Evolutionary conservation across 2,888 invertebrate genomes (phyloP).

Genomic region (Lithosia quadra): DNA sequence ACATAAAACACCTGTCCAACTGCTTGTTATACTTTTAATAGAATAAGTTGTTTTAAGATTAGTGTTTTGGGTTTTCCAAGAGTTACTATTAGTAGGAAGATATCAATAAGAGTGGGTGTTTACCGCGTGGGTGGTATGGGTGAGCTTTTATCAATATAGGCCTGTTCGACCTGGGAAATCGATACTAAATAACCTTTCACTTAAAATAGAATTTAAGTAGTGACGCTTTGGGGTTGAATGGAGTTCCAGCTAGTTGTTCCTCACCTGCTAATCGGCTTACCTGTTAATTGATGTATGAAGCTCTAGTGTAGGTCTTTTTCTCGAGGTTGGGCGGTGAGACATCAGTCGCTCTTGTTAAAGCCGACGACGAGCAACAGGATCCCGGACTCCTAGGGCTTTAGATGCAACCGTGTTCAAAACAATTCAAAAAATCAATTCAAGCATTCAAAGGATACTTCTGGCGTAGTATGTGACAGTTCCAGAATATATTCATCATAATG

Average conservation of each 20-base stretch:
- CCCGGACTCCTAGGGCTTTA: neutral
- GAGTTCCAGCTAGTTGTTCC: no score
- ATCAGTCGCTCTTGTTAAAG: neutral
- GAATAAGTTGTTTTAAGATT: constrained; percentile 50
- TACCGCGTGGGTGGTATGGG: neutral
- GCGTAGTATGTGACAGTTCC: no score
- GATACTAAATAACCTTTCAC: neutral
- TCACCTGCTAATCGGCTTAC: neutral
- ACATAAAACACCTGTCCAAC: constrained; percentile 66
- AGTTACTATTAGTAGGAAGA: neutral
- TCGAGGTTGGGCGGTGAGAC: neutral
- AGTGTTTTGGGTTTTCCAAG: constrained; percentile 7
- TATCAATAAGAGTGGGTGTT: neutral
- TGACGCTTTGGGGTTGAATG: neutral
- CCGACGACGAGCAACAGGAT: fast-evolving
- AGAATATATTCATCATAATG: no score
- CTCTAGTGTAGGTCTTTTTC: neutral
- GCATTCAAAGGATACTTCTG: no score
- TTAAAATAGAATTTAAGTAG: neutral
- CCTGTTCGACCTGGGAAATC: neutral
- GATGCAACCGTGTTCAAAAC: neutral
- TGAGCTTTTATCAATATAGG: neutral
- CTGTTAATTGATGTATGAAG: neutral
- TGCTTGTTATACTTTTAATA: constrained; percentile 52
- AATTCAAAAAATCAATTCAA: no score